Conservation (phyloP, 2,113 vertebrate species). For the Electrona antarctica region DNA sequence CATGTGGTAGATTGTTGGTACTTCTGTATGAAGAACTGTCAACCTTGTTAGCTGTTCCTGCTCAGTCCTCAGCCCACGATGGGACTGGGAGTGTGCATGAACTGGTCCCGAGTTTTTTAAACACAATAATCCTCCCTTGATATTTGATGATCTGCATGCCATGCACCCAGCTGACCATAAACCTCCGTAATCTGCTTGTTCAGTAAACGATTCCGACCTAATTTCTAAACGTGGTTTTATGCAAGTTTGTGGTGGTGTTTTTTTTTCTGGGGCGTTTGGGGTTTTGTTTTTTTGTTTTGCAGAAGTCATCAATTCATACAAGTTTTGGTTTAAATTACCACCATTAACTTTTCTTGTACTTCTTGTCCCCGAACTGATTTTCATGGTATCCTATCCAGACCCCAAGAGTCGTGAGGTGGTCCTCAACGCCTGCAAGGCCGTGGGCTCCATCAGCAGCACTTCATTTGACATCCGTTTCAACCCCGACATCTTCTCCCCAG, state of each 20-base stretch:
- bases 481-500: constrained; percentile 97
- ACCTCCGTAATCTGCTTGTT: constrained; percentile 31
- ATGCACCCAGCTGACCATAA: neutral
- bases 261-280: neutral
- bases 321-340: neutral
- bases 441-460: constrained; percentile 91
- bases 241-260: neutral
- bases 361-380: neutral
- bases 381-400: constrained; percentile 72
- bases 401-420: constrained; percentile 94
- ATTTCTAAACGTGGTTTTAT: neutral
- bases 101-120: neutral
- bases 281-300: neutral
- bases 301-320: neutral
- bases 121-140: no score
- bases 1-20: no score
- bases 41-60: constrained; percentile 61
- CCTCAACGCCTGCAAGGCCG: constrained; percentile 93
- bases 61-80: constrained; percentile 48
- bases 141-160: constrained; percentile 12
- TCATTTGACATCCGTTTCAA: constrained; percentile 99
- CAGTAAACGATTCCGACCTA: constrained; percentile 1
- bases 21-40: constrained; percentile 33
- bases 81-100: constrained; percentile 33
- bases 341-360: neutral